Conservation (phyloP, 1,140 invertebrate species). For the Drosophila ercepeae region DNA sequence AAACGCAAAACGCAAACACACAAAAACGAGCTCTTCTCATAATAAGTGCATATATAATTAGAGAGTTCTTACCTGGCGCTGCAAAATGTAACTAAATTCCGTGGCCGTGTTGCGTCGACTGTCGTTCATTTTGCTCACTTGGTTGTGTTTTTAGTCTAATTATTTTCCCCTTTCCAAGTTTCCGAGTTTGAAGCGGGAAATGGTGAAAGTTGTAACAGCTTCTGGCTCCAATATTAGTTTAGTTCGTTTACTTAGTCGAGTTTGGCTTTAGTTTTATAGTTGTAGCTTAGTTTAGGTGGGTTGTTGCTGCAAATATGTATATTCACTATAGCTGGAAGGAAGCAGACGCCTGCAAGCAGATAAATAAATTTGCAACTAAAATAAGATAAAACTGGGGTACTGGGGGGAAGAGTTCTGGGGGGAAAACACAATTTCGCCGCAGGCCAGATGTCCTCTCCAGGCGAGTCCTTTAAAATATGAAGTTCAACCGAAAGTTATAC, state of each 20-base stretch:
- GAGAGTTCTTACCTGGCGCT: conserved; percentile 72
- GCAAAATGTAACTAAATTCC: conserved; percentile 83
- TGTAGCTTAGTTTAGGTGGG: conserved; percentile 53
- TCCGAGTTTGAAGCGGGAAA: conserved; percentile 23
- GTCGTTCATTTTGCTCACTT: conserved; percentile 73
- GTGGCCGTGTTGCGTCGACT: conserved; percentile 81
- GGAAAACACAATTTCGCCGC: conserved; percentile 11
- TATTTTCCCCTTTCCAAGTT: conserved; percentile 14
- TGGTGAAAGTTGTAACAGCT: conserved; percentile 53
- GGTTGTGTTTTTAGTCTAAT: neutral
- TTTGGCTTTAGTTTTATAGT: conserved; percentile 30
- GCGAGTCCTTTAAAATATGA: conserved; percentile 5
- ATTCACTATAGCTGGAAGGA: conserved; percentile 7
- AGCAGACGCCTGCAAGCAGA: conserved; percentile 48
- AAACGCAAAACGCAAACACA: neutral
- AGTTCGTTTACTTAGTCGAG: conserved; percentile 41
- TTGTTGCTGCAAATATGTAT: conserved; percentile 35
- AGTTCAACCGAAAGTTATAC: conserved; percentile 41
- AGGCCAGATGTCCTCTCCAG: conserved; percentile 9
- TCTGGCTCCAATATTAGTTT: conserved; percentile 37
- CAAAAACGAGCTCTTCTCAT: conserved; percentile 4
- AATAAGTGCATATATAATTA: conserved; percentile 46
- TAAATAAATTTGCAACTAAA: conserved; percentile 38
- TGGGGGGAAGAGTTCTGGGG: neutral
- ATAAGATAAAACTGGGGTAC: conserved; percentile 11